Conservation (phyloP, 2,113 vertebrate genomes). For the Scatophagus argus region DNA sequence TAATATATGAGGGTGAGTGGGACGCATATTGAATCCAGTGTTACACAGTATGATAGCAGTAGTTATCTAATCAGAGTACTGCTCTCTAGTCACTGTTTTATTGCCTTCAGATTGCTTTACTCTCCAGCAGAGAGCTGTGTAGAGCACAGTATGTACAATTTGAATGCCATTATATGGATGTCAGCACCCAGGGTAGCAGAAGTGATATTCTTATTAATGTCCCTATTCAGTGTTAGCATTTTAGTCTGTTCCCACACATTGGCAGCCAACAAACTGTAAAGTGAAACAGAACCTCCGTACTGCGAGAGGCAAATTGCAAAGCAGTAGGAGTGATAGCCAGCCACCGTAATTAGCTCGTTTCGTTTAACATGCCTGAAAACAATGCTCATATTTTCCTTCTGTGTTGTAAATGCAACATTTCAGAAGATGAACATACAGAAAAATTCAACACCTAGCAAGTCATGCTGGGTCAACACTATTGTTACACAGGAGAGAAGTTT, state of each 20-base stretch:
- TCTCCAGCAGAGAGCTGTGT: slow-evolving; percentile 51
- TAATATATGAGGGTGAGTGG: neutral
- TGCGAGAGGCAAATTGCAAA: slow-evolving; percentile 65
- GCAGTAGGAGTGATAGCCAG: slow-evolving; percentile 41
- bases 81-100: slow-evolving; percentile 52
- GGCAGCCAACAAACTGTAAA: slow-evolving; percentile 57
- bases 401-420: slow-evolving; percentile 58
- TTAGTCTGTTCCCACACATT: slow-evolving; percentile 47
- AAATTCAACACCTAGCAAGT: slow-evolving; percentile 54
- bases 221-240: slow-evolving; percentile 46
- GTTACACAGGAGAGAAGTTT: slow-evolving; percentile 51
- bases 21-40: slow-evolving; percentile 33
- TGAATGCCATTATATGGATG: slow-evolving; percentile 62
- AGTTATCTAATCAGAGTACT: slow-evolving; percentile 49
- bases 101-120: slow-evolving; percentile 51
- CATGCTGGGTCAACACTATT: slow-evolving; percentile 50
- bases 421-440: slow-evolving; percentile 16
- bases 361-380: slow-evolving; percentile 41
- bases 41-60: slow-evolving; percentile 25
- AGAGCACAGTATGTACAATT: slow-evolving; percentile 61
- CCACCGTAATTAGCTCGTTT: slow-evolving; percentile 61
- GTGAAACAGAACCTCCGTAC: slow-evolving; percentile 44
- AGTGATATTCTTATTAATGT: slow-evolving; percentile 65
- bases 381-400: slow-evolving; percentile 14
- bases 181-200: slow-evolving; percentile 25